Conservation (phyloP, 2,797 vertebrate species). For the Thripadectes ignobilis region DNA sequence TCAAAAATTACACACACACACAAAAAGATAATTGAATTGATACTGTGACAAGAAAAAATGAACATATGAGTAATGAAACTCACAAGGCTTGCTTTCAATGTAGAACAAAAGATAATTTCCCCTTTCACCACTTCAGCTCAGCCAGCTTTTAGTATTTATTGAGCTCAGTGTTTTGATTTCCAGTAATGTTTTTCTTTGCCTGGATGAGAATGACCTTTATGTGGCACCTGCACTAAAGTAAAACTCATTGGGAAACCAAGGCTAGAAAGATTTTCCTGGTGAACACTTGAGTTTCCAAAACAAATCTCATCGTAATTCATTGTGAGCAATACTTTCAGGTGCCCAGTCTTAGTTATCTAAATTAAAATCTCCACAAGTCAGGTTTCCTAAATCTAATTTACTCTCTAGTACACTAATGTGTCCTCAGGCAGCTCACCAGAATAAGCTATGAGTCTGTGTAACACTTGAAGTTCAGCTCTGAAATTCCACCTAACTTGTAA, state of each 20-base stretch:
- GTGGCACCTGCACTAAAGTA: neutral
- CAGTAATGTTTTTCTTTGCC: neutral
- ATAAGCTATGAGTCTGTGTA: neutral
- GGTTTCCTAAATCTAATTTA: neutral
- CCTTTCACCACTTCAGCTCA: neutral
- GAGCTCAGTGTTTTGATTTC: neutral
- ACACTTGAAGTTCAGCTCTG: neutral
- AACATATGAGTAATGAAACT: neutral
- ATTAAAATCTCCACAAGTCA: constrained; percentile 38
- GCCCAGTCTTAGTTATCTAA: neutral
- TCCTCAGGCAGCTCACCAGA: neutral
- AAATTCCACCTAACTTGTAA: neutral
- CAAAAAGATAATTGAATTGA: neutral
- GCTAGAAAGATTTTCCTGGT: constrained; percentile 8
- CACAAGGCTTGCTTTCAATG: neutral
- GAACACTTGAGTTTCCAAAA: constrained; percentile 27
- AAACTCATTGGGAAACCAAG: constrained; percentile 31
- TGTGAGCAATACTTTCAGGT: neutral
- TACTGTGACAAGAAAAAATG: neutral
- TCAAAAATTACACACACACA: neutral
- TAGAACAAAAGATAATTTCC: neutral
- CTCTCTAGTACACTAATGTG: neutral
- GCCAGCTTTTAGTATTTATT: neutral
- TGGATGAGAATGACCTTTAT: constrained; percentile 1
- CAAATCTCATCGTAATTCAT: neutral